Evolutionary conservation across 2,113 vertebrate genomes (phyloP), one percentile per base, ranked within the genome.

Genomic region (Suricata suricatta): DNA sequence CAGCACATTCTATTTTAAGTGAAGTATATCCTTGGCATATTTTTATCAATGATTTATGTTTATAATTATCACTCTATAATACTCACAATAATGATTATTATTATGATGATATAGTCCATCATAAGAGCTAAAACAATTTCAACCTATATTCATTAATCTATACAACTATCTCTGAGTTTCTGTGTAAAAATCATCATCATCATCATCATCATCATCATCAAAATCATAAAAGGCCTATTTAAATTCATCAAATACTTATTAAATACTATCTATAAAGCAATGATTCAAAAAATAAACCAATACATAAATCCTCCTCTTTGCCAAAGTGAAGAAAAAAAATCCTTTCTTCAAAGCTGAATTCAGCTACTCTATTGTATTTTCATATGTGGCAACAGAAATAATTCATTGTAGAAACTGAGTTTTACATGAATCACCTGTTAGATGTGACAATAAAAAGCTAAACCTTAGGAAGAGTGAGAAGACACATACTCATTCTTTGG

Each of bases 161-260:
- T 50, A 90, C 7, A 82, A 69, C 35, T 41, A 3, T 72, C 52
- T 90, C n/a, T 89, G 44, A 54, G 21, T 68, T 87, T 89, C 52
- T 88, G 8, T 41, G 64, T 57, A 81, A 88, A 97, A 97, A 50
- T 71, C 50, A 47, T 31, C 17, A 47, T 23, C 76, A 41, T 76
- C 68, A 86, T 57, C 71, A 93, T 35, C 54, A 93, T 35, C 54
- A 79, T 3, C 41, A 80, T 19, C 77, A 50, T 50, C 80, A 63
- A 88, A 80, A 80, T 19, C 77, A 50, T 50, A 74, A 63, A 88
- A 80, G 63, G 29, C 72, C 66, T 95, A 72, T 79, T 90, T 63
- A 95, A 95, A 95, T 77, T 74, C 31, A 93, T 84, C 63, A 79
- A 82, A 60, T 87, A 85, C 92, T 85, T 89, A 88, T 88, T 89